Percentiles rank a stretch among this genome's conserved stretches.
Conservation (phyloP, 30 jellyfish, hydroid and myxozoan genomes). For the Hydractinia echinata region DNA sequence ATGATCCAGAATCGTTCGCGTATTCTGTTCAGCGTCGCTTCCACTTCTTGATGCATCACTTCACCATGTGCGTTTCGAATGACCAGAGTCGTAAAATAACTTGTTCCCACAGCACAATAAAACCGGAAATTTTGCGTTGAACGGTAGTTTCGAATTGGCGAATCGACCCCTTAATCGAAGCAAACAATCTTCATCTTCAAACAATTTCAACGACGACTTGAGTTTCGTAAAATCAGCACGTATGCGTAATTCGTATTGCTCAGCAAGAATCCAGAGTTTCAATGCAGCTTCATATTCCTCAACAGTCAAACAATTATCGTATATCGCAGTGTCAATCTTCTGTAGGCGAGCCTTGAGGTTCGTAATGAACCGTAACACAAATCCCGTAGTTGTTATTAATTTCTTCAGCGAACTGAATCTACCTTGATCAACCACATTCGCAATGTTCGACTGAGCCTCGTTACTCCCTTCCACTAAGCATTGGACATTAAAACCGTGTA, state of each 20-base stretch:
- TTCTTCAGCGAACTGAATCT: constrained; percentile 12
- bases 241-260: neutral
- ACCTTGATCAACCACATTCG: too few relatives aligned
- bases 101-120: neutral
- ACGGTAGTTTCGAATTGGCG: constrained; percentile 6
- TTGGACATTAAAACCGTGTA: too few relatives aligned
- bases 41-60: constrained; percentile 34
- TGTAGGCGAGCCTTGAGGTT: neutral
- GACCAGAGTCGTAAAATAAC: constrained; percentile 25
- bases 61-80: constrained; percentile 31
- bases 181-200: constrained; percentile 8
- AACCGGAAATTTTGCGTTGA: neutral
- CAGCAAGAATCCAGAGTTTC: constrained; percentile 14
- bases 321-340: too few relatives aligned
- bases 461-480: too few relatives aligned
- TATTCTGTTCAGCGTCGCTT: constrained; percentile 13
- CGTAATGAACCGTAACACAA: neutral
- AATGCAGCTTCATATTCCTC: constrained; percentile 6
- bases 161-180: constrained; percentile 32
- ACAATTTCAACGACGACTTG: constrained; percentile 25
- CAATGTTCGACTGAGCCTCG: too few relatives aligned
- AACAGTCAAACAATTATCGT: constrained; percentile 25
- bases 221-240: constrained; percentile 7
- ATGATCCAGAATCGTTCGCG: constrained; percentile 35
- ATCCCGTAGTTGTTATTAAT: neutral